A percentile compares a stretch with the other conserved stretches of the same genome.
These are phyloP conservation scores for Atherinomorus stipes DNA, from an alignment of 2,113 vertebrate species.

Conservation along the genomic window DNA sequence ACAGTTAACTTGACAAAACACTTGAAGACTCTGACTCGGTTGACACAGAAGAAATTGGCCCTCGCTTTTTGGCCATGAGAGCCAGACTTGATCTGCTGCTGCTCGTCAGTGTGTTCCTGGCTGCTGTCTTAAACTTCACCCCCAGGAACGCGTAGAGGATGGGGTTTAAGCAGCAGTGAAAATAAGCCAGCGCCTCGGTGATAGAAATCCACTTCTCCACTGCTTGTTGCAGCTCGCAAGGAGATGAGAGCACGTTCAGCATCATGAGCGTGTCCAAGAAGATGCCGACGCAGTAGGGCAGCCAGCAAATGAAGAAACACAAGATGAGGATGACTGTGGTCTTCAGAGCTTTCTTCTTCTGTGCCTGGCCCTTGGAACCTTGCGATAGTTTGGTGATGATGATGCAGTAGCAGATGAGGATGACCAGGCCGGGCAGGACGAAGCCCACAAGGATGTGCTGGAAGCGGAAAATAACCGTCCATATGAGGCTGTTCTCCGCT, in stretches of 20 bases:
- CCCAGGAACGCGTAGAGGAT: conserved; percentile 98
- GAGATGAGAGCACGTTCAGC: conserved; percentile 82
- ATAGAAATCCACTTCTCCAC: conserved; percentile 92
- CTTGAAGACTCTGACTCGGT: conserved; percentile 98
- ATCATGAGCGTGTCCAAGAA: conserved; percentile 90
- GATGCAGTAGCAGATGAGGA: conserved; percentile 95
- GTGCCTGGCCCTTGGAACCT: conserved; percentile 89
- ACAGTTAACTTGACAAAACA: conserved; percentile 93
- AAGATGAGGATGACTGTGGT: conserved; percentile 96
- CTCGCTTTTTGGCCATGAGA: conserved; percentile 91
- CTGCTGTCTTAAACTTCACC: conserved; percentile 95
- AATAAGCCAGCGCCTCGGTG: conserved; percentile 94
- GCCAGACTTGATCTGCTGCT: conserved; percentile 92
- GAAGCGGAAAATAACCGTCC: conserved; percentile 90
- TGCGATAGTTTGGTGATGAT: conserved; percentile 92
- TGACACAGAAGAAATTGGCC: conserved; percentile 93
- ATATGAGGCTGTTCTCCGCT: conserved; percentile 56
- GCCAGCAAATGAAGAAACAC: conserved; percentile 95
- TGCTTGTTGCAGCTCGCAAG: conserved; percentile 85
- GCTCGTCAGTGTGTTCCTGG: conserved; percentile 88
- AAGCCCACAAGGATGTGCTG: conserved; percentile 95
- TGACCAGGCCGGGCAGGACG: conserved; percentile 92
- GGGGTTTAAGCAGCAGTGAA: conserved; percentile 98
- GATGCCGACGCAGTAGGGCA: conserved; percentile 92
- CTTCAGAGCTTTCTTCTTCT: conserved; percentile 96